Evolutionary conservation across 2,797 vertebrate species (phyloP).

Genomic region (Sarcophilus harrisii): DNA sequence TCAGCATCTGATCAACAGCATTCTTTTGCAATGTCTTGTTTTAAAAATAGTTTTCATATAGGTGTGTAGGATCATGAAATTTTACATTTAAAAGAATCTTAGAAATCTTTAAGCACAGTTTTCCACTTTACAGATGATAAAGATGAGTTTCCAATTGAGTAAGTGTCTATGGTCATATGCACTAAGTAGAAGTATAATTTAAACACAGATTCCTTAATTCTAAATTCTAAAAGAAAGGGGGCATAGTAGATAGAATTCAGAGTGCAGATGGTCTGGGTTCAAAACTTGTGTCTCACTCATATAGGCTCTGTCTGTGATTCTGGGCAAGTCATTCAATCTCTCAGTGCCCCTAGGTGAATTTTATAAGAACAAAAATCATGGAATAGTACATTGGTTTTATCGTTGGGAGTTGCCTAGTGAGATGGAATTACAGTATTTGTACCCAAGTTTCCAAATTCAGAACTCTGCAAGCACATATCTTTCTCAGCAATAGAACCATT

Average conservation of each 20-base stretch:
- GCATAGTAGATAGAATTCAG: neutral
- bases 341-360: neutral
- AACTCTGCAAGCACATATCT: neutral
- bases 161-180: neutral
- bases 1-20: neutral
- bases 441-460: neutral
- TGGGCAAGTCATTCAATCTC: neutral
- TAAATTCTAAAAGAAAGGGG: neutral
- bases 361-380: neutral
- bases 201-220: neutral
- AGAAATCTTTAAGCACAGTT: neutral
- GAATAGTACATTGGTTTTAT: neutral
- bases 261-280: neutral
- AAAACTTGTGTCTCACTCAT: neutral
- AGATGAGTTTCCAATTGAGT: neutral
- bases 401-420: neutral
- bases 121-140: neutral
- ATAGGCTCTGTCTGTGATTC: neutral
- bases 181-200: neutral
- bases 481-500: neutral
- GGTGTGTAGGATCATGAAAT: neutral
- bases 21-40: neutral
- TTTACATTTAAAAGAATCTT: neutral
- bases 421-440: neutral
- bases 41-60: neutral